Evolutionary conservation across 2,113 vertebrate species (phyloP), one percentile per base, ranked within the genome.

Genomic region (Gopherus flavomarginatus): DNA sequence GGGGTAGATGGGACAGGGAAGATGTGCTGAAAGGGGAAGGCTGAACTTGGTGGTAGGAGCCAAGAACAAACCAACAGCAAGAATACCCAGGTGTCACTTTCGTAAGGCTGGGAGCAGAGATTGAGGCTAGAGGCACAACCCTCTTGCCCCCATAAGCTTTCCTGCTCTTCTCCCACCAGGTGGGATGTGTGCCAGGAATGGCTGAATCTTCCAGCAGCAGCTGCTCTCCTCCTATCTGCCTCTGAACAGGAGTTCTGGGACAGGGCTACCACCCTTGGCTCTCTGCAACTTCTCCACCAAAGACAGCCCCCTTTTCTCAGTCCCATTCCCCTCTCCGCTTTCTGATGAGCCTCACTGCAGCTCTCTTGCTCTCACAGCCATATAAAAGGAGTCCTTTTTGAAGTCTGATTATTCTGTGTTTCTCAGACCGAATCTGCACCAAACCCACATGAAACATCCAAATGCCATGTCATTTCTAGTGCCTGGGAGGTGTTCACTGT

Each of bases 31-130:
- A 69, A 69, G 17, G 17, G 65, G 65, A n/a, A 69, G 35, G 35
- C n/a, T 69, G 65, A 69, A 8, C 17, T 69, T 69, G 65, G 16
- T 19, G 16, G 8, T 69, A 35, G 65, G 72, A 13, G 21, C 24
- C 24, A 6, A 24, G 44, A 75, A 75, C 42, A 42, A 38, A 38
- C 72, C 72, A 77, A 77, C 6, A 77, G 5, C 38, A 77, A 42
- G 38, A 44, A 11, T 44, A 44, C 72, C 31, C 8, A 44, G 83
- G n/a, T 0, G 0, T 57, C 92, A 81, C 72, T 57, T 83, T 0
- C 8, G 21, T 0, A 24, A 86, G 57, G 14, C 57, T 27, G 52
- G 65, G 62, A 57, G 29, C 38, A 53, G 92, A 38, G 35, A 81
- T 85, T 31, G 29, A 62, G 31, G 16, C 59, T 35, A 35, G 31